A percentile compares a stretch with the other conserved stretches of the same genome.
phyloP scores from a whole-genome alignment of 2,888 invertebrate genomes.

The Bombyx huttoni region DNA sequence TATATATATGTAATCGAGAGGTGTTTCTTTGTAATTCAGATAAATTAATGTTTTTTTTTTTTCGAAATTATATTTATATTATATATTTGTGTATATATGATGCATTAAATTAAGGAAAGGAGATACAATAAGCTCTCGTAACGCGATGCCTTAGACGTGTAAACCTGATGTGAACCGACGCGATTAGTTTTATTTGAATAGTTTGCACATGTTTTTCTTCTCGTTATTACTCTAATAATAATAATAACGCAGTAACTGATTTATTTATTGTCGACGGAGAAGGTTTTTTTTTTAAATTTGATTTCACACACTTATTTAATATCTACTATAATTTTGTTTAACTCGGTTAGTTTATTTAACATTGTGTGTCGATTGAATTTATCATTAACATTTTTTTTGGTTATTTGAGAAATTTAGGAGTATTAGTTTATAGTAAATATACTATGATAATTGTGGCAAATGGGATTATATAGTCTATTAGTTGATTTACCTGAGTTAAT shows the following conservation, averaged over 20 bases:
- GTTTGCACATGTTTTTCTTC: neutral
- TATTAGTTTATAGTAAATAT: slow-evolving; percentile 43
- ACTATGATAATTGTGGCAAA: slow-evolving; percentile 48
- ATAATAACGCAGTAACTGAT: neutral
- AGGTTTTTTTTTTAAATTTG: neutral
- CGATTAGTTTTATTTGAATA: slow-evolving; percentile 14
- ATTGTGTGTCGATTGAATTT: slow-evolving; percentile 53
- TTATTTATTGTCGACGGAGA: neutral
- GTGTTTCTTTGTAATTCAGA: no score
- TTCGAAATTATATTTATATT: slow-evolving; percentile 54
- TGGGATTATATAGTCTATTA: slow-evolving; percentile 55
- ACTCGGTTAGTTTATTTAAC: slow-evolving; percentile 22
- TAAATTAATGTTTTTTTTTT: no score
- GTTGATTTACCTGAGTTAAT: slow-evolving; percentile 22
- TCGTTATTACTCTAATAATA: neutral
- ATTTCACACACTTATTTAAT: neutral
- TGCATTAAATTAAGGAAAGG: slow-evolving; percentile 66
- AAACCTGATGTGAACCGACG: slow-evolving; percentile 10
- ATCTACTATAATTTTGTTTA: neutral
- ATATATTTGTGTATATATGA: slow-evolving; percentile 60
- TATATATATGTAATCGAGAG: no score
- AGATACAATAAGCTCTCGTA: slow-evolving; percentile 68
- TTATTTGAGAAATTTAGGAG: slow-evolving; percentile 44
- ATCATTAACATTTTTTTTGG: slow-evolving; percentile 58
- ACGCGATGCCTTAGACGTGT: slow-evolving; percentile 59